A percentile compares a stretch with the other conserved stretches of the same genome.
phyloP scores from a whole-genome alignment of 2,797 vertebrate genomes.

The Mionectes olivaceus region DNA sequence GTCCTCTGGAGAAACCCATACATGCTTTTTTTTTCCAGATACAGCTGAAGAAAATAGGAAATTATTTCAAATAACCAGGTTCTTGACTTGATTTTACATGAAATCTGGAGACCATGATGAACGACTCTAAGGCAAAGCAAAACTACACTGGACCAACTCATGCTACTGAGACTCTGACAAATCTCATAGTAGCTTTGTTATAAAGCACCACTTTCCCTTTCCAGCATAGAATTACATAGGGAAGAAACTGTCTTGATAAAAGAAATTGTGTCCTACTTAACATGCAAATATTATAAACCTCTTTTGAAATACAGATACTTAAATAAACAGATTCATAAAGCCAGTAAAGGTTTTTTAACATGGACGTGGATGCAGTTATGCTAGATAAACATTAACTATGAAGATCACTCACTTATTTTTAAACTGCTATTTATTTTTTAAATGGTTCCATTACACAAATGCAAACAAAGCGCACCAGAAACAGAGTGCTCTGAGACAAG shows the following conservation, averaged over 20 bases:
- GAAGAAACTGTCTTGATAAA: background rate
- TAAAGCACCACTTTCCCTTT: background rate
- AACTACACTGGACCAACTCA: background rate
- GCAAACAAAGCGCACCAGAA: slow-evolving; percentile 49
- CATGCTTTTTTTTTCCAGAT: background rate
- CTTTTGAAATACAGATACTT: slow-evolving; percentile 37
- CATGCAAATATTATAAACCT: background rate
- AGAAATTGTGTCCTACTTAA: background rate
- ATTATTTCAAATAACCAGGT: background rate
- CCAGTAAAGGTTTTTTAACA: background rate
- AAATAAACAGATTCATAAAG: slow-evolving; percentile 28
- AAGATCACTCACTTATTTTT: slow-evolving; percentile 57
- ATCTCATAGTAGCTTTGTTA: background rate
- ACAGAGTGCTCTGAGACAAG: background rate
- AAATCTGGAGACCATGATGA: background rate
- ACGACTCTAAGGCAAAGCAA: background rate
- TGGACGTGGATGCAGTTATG: background rate
- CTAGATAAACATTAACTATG: slow-evolving; percentile 29
- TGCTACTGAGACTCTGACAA: background rate
- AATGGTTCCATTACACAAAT: slow-evolving; percentile 55
- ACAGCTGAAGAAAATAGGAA: background rate
- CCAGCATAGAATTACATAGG: background rate
- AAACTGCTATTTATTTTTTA: slow-evolving; percentile 58
- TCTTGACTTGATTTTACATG: background rate
- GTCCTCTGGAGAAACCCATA: background rate